Base-by-base conservation (phyloP, 2,888 invertebrate species). In the Formica aserva region DNA sequence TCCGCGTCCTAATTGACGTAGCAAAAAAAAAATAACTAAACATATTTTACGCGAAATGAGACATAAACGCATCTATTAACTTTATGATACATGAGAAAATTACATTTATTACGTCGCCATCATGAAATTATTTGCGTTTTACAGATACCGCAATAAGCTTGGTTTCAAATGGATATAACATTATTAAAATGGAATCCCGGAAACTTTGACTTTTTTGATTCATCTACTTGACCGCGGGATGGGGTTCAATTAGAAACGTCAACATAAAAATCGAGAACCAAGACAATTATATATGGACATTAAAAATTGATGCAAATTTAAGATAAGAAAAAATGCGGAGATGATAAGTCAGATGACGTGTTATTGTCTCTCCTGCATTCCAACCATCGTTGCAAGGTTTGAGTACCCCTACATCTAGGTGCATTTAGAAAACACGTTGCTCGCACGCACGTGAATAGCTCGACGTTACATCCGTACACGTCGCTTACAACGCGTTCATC, bases 401-500 rank as follows among this genome's bases (percentile, higher is more conserved):
- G 78, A 78, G 78, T 78, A 74, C 78, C 75, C 29, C 75, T 78
- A 74, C 52, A 77, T 77, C 77, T 52, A n/a, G 8, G 8, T n/a
- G 48, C 48, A n/a, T 52, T 52, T 71, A 55, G 72, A 29, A 29
- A 41, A 57, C 78, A 32, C 71, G 22, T 41, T 69, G 71, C 38
- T 41, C 75, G 62, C 41, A 13, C 32, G n/a, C 77, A 71, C 57
- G 41, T 32, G 78, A 74, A 60, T 60, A 75, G 26, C 78, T 60
- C 32, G 76, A 22, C 35, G 29, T 41, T 41, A 32, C 57, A 45
- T 18, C 22, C 57, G 74, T 74, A 45, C 78, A 32, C 45, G 75
- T 75, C 78, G 75, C 60, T 80, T 80, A 80, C 60, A 80, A 75
- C 75, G 60, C 78, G 78, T 80, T 75, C 76, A 80, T 80, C 78